Conservation (phyloP, 1,140 invertebrate species). For the Bombus soroeensis region DNA sequence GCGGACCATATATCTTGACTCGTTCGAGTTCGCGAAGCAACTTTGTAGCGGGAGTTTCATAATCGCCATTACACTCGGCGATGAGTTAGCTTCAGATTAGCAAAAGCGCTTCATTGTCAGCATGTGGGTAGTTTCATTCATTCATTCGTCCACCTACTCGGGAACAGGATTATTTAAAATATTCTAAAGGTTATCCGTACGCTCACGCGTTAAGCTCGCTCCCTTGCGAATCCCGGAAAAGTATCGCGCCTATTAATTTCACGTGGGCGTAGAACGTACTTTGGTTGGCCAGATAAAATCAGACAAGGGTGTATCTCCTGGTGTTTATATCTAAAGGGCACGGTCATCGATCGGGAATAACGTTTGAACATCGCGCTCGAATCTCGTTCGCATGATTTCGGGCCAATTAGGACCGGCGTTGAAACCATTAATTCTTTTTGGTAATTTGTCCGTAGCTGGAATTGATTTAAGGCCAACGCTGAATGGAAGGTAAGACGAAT, state of each 20-base stretch:
- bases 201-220: neutral
- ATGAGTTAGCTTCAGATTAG: slow-evolving; percentile 66
- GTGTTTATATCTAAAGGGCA: slow-evolving; percentile 35
- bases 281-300: slow-evolving; percentile 50
- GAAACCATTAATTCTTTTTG: slow-evolving; percentile 71
- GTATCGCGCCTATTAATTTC: slow-evolving; percentile 61
- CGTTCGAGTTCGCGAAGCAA: neutral
- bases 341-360: slow-evolving; percentile 26
- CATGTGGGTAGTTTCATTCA: slow-evolving; percentile 68
- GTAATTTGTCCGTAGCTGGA: slow-evolving; percentile 66
- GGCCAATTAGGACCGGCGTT: slow-evolving; percentile 65
- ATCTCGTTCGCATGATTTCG: slow-evolving; percentile 56
- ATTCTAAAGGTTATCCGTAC: slow-evolving; percentile 57
- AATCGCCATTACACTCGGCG: slow-evolving; percentile 55
- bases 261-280: slow-evolving; percentile 57
- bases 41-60: slow-evolving; percentile 38
- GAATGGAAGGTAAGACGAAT: slow-evolving; percentile 69
- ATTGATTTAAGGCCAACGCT: slow-evolving; percentile 69
- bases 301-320: slow-evolving; percentile 49
- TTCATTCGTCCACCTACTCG: slow-evolving; percentile 65
- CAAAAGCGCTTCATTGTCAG: slow-evolving; percentile 68
- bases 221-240: slow-evolving; percentile 41
- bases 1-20: neutral
- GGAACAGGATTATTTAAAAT: slow-evolving; percentile 50
- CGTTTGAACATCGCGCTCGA: neutral